These are phyloP conservation scores for Anolis carolinensis DNA, from an alignment of 2,113 vertebrate genomes.

Conservation along the genomic window DNA sequence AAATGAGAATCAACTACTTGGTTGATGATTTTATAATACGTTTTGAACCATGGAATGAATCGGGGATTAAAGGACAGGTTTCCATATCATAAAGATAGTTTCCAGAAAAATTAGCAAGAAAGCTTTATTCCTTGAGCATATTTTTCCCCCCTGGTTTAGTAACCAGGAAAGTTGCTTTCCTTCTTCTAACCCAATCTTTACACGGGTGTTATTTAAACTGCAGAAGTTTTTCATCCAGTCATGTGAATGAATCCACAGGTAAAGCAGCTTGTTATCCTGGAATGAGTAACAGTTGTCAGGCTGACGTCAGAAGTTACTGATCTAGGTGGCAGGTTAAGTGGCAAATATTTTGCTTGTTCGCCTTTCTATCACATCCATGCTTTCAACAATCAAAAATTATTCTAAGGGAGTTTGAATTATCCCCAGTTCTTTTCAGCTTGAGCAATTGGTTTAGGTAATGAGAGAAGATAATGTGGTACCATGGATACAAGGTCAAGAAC, in stretches of 20 bases:
- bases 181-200: not conserved
- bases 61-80: not conserved
- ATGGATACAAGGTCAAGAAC: too few relatives aligned
- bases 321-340: not conserved
- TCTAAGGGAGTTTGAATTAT: too few relatives aligned
- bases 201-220: not conserved
- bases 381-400: too few relatives aligned
- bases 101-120: not conserved
- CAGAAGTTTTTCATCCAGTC: not conserved
- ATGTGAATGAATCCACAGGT: slow-evolving; percentile 1
- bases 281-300: not conserved
- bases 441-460: too few relatives aligned
- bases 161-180: not conserved
- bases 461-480: too few relatives aligned
- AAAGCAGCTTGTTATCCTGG: not conserved
- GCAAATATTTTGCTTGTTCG: not conserved
- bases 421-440: too few relatives aligned
- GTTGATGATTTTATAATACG: not conserved
- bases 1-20: not conserved
- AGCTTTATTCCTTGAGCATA: not conserved
- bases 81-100: not conserved
- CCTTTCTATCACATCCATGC: too few relatives aligned
- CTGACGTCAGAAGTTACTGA: not conserved
- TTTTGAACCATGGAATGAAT: not conserved
- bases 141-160: not conserved